Conservation (phyloP, 2,797 vertebrate species). For the Fundulus diaphanus region DNA sequence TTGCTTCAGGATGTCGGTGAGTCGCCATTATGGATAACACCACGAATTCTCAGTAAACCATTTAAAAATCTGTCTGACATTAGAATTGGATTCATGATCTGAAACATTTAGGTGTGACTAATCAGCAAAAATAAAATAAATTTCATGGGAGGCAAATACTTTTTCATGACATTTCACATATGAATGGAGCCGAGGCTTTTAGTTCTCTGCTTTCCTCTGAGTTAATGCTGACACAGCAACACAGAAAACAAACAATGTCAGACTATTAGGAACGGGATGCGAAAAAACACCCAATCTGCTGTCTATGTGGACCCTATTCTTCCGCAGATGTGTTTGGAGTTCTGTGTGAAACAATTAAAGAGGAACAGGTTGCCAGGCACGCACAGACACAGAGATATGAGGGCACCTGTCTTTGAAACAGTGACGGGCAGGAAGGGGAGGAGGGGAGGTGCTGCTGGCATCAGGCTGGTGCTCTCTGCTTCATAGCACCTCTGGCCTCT, state of each 20-base stretch:
- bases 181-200: background rate
- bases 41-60: too few species aligned
- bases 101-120: background rate
- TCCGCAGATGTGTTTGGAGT: slow-evolving; percentile 60
- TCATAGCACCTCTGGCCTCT: slow-evolving; percentile 69
- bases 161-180: background rate
- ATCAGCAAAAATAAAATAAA: background rate
- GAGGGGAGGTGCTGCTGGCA: slow-evolving; percentile 42
- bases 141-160: background rate
- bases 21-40: too few species aligned
- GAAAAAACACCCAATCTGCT: slow-evolving; percentile 44
- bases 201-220: slow-evolving; percentile 16
- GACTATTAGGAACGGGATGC: slow-evolving; percentile 59
- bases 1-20: too few species aligned
- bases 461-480: slow-evolving; percentile 64
- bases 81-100: too few species aligned
- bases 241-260: slow-evolving; percentile 19
- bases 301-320: slow-evolving; percentile 45
- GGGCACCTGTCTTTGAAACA: slow-evolving; percentile 48
- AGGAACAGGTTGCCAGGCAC: slow-evolving; percentile 38
- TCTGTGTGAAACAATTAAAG: slow-evolving; percentile 73
- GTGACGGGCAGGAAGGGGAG: background rate
- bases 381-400: slow-evolving; percentile 7
- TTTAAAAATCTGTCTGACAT: background rate
- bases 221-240: slow-evolving; percentile 34